Base-by-base conservation (phyloP, 92 coral and sea anemone genomes). In the Nematostella vectensis region DNA sequence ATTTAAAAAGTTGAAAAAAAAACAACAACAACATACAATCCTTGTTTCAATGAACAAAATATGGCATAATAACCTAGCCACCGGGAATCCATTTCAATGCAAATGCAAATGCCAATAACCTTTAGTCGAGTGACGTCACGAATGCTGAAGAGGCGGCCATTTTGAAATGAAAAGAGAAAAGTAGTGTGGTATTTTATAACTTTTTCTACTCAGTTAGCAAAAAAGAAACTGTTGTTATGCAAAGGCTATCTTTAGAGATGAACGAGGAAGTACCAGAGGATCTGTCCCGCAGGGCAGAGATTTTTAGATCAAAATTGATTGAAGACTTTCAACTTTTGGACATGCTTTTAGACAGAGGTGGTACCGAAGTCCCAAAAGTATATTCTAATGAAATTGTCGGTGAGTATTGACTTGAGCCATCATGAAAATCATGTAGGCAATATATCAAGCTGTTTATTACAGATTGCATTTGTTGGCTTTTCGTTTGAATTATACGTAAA, bases 241-340 rank as follows among this genome's bases (percentile, higher is more conserved):
- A 20, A 3, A 4, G 28, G 26, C 61, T 6, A 29, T 38, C 26
- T 4, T 8, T 10, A 2, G 54, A 19, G 13, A 87, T 86, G 98
- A 71, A 72, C 59, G 91, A 81, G 38, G 96, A 91, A 45, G 44
- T 71, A 3, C 45, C 60, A 3, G 98, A 91, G 27, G 98, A 91
- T 59, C 68, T 91, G 31, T 86, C 98, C 26, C 93, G 83, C 29
- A 71, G 96, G 58, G 98, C 88, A 26, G 98, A 91, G 62, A 86
- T 91, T 50, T 91, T 91, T 58, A 88, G 98, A 55, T 91, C 98
- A 25, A 91, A 91, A 30, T 67, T 91, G 30, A 91, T 91, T 42
- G 98, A 91, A 60, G 98, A 91, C 72, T 91, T 91, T 57, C 96
- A 91, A 68, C 93, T 91, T 9, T 61, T 91, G 11, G 98, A 91